Percentiles rank a stretch among this genome's conserved stretches.
Conservation (phyloP, 35 echinoderm and acorn worm species). For the Patiria miniata region DNA sequence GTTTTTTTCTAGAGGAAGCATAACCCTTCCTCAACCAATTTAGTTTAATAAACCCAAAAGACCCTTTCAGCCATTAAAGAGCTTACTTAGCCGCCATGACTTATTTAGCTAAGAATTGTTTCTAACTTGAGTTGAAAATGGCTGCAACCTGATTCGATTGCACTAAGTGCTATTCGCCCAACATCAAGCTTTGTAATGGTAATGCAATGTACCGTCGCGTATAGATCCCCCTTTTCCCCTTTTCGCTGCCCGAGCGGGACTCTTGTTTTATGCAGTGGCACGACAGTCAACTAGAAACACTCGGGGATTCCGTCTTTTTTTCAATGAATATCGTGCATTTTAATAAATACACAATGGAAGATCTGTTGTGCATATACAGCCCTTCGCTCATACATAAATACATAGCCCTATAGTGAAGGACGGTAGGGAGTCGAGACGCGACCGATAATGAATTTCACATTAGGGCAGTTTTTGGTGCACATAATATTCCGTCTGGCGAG, state of each 20-base stretch:
- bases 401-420: not conserved
- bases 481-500: not conserved
- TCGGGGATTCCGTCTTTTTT: conserved; percentile 8
- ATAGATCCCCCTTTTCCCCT: not conserved
- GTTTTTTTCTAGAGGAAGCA: not conserved
- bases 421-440: not conserved
- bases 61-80: not conserved
- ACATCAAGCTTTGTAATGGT: conserved; percentile 17
- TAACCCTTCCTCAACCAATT: not conserved
- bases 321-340: conserved; percentile 31
- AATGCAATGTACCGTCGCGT: not conserved
- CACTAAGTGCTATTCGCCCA: too few species aligned
- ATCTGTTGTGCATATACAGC: conserved; percentile 9
- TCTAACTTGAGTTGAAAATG: not conserved
- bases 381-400: conserved; percentile 18
- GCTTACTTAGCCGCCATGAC: not conserved
- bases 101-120: conserved; percentile 13
- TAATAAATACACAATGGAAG: conserved; percentile 32
- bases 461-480: not conserved
- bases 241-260: not conserved
- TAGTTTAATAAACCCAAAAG: not conserved
- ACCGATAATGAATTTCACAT: conserved; percentile 22
- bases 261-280: conserved; percentile 31
- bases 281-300: conserved; percentile 30
- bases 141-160: not conserved